A percentile compares a stretch with the other conserved stretches of the same genome.
phyloP scores from a whole-genome alignment of 2,888 invertebrate species.

The Teinopalpus imperialis region DNA sequence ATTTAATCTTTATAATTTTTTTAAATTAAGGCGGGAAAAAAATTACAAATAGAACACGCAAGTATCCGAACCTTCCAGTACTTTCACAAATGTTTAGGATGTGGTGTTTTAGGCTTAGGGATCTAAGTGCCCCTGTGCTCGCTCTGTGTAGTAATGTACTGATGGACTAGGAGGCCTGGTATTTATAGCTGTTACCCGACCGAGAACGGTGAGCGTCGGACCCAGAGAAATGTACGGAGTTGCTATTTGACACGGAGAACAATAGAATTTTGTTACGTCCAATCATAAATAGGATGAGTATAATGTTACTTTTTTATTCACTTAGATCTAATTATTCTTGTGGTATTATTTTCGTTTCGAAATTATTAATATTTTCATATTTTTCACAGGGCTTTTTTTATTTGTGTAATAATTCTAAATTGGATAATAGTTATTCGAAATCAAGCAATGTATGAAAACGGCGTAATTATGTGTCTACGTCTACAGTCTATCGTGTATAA shows the following conservation, averaged over 20 bases:
- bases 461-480: too few species aligned
- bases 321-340: too few species aligned
- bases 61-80: conserved; percentile 61
- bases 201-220: conserved; percentile 35
- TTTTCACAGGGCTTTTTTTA: too few species aligned
- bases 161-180: conserved; percentile 46
- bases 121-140: conserved; percentile 55
- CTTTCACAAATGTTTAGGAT: conserved; percentile 59
- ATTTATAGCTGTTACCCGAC: conserved; percentile 65
- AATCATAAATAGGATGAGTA: conserved; percentile 17
- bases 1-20: background rate
- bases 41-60: conserved; percentile 7
- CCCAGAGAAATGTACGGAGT: conserved; percentile 50
- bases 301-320: background rate
- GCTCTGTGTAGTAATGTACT: conserved; percentile 68
- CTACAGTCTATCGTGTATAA: too few species aligned
- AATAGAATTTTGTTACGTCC: conserved; percentile 22
- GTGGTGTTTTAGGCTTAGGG: conserved; percentile 47
- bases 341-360: too few species aligned
- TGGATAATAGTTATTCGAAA: too few species aligned
- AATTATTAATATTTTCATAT: too few species aligned
- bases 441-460: too few species aligned
- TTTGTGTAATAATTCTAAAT: too few species aligned
- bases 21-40: background rate
- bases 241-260: conserved; percentile 32